phyloP scores from a whole-genome alignment of 2,797 vertebrate genomes.

The Anabas testudineus region DNA sequence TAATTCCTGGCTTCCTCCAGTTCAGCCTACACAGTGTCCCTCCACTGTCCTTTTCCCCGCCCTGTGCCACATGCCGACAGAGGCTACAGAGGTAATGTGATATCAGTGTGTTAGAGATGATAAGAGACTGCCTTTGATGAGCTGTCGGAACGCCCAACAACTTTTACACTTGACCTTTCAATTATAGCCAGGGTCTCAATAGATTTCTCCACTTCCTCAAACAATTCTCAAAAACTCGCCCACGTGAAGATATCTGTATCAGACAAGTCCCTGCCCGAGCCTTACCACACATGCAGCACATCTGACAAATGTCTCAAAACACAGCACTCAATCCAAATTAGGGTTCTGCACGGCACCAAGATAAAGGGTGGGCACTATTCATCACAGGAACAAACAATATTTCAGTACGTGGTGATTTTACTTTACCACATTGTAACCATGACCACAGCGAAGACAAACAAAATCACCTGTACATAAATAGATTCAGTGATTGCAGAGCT shows the following conservation, averaged over 20 bases:
- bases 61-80: conserved; percentile 64
- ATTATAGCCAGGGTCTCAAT: conserved; percentile 54
- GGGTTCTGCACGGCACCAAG: conserved; percentile 17
- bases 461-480: conserved; percentile 51
- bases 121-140: conserved; percentile 77
- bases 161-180: conserved; percentile 79
- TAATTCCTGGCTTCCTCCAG: conserved; percentile 79
- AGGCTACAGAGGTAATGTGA: conserved; percentile 70
- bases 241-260: conserved; percentile 30
- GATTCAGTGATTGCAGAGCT: conserved; percentile 56
- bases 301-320: conserved; percentile 27
- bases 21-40: conserved; percentile 65
- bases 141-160: conserved; percentile 65
- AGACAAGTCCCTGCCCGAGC: conserved; percentile 10
- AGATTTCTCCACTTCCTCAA: conserved; percentile 68
- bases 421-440: conserved; percentile 65
- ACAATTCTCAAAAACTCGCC: conserved; percentile 54
- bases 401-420: conserved; percentile 43
- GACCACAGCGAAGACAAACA: conserved; percentile 71
- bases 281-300: conserved; percentile 29
- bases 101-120: conserved; percentile 72
- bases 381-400: conserved; percentile 45
- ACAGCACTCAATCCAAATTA: conserved; percentile 37
- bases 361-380: conserved; percentile 4
- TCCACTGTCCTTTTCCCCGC: conserved; percentile 55